These are phyloP conservation scores for Caranx melampygus DNA, from an alignment of 2,113 vertebrate genomes.

Conservation along the genomic window DNA sequence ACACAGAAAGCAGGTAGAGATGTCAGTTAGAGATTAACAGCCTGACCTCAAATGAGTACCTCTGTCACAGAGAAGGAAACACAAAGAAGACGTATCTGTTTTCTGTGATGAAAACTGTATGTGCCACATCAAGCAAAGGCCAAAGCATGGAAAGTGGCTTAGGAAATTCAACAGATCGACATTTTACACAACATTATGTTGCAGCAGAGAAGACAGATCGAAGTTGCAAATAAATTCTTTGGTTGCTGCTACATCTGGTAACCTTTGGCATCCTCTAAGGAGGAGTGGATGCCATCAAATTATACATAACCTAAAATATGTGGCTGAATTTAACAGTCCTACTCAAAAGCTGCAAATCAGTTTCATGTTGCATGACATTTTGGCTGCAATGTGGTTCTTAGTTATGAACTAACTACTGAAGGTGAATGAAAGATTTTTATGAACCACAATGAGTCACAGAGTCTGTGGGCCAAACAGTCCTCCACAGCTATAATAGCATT, in stretches of 20 bases:
- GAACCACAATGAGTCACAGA: constrained; percentile 1
- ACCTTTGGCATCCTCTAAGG: background rate
- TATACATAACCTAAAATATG: background rate
- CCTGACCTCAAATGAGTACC: constrained; percentile 4
- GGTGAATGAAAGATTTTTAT: background rate
- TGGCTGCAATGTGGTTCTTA: background rate
- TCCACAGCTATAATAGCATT: constrained; percentile 33
- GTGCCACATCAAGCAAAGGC: background rate
- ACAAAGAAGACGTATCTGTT: background rate
- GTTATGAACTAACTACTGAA: background rate
- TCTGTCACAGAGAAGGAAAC: background rate
- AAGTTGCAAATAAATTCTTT: background rate
- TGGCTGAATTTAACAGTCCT: background rate
- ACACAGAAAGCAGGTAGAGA: constrained; percentile 30
- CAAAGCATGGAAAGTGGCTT: background rate
- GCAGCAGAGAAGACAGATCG: background rate
- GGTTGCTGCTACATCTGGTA: background rate
- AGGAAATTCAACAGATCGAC: background rate
- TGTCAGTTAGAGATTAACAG: constrained; percentile 37
- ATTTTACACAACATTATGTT: background rate
- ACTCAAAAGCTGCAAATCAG: background rate
- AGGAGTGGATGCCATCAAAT: background rate
- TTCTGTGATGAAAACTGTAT: background rate
- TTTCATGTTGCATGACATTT: background rate
- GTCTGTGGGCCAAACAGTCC: background rate